Percentiles rank a stretch among this genome's conserved stretches.
Conservation (phyloP, 2,888 invertebrate species). For the Lathronympha strigana region DNA sequence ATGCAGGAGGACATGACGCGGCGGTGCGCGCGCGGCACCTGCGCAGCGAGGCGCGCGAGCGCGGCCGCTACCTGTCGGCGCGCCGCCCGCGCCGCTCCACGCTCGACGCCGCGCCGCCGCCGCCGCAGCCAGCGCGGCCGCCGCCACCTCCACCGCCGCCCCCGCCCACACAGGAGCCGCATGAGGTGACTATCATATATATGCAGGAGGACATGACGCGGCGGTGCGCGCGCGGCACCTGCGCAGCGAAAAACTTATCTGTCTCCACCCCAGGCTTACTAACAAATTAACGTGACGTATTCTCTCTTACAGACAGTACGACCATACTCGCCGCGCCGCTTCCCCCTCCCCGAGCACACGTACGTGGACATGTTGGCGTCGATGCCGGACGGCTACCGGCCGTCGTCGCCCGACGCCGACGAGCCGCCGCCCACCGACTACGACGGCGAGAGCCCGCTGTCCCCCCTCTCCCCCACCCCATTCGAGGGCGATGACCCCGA, state of each 20-base stretch:
- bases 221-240: conserved; percentile 89
- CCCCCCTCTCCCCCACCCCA: conserved; percentile 60
- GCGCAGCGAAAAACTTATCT: conserved; percentile 88
- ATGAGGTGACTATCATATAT: conserved; percentile 45
- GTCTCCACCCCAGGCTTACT: conserved; percentile 76
- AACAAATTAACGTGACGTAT: too few species aligned
- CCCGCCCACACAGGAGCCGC: conserved; percentile 41
- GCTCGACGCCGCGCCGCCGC: conserved; percentile 55
- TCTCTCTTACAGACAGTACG: conserved; percentile 81
- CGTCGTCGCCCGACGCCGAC: background rate
- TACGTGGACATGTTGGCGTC: conserved; percentile 87
- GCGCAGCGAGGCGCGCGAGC: conserved; percentile 86
- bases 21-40: conserved; percentile 89
- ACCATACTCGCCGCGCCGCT: conserved; percentile 90
- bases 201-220: conserved; percentile 90
- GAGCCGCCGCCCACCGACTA: background rate
- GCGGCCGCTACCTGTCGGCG: conserved; percentile 87
- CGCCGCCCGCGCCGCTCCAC: conserved; percentile 57
- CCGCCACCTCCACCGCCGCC: conserved; percentile 51
- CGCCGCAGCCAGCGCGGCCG: conserved; percentile 57
- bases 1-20: conserved; percentile 91
- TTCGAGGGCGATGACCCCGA: conserved; percentile 93
- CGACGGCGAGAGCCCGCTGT: conserved; percentile 52
- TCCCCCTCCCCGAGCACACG: conserved; percentile 89
- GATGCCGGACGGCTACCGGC: conserved; percentile 87